phyloP scores from a whole-genome alignment of 2,888 invertebrate genomes.

The Mycalesis mineus region DNA sequence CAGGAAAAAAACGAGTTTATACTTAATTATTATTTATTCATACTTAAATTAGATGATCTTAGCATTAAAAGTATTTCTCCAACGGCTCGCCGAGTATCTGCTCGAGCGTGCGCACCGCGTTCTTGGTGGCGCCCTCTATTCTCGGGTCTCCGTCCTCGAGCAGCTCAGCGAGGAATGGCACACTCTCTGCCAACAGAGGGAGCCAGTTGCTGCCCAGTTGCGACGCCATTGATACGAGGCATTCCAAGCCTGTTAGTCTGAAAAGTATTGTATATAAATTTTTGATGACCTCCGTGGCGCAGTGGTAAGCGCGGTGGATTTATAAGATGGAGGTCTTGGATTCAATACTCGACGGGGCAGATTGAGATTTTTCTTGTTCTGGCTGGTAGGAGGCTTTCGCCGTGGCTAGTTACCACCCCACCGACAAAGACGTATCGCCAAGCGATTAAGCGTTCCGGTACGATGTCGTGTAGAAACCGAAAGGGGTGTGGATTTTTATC shows the following conservation, averaged over 20 bases:
- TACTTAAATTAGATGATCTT: neutral
- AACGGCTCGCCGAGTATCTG: slow-evolving; percentile 92
- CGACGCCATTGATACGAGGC: slow-evolving; percentile 86
- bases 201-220: slow-evolving; percentile 93
- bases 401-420: too few species aligned
- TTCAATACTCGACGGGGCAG: too few species aligned
- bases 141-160: slow-evolving; percentile 92
- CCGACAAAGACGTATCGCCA: too few species aligned
- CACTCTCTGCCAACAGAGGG: slow-evolving; percentile 92
- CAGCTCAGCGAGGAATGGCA: slow-evolving; percentile 95
- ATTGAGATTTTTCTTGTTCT: too few species aligned
- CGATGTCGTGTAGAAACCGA: too few species aligned
- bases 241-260: slow-evolving; percentile 83
- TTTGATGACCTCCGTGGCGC: too few species aligned
- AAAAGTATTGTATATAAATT: too few species aligned
- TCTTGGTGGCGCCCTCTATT: slow-evolving; percentile 88
- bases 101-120: slow-evolving; percentile 90
- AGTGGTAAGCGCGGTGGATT: too few species aligned
- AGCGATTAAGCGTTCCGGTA: too few species aligned
- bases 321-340: too few species aligned
- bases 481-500: too few species aligned
- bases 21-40: neutral
- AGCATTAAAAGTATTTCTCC: slow-evolving; percentile 87
- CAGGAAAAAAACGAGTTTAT: neutral
- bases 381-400: too few species aligned